Base-by-base conservation (phyloP, 35 echinoderm and acorn worm genomes). In the Chiridota heheva region DNA sequence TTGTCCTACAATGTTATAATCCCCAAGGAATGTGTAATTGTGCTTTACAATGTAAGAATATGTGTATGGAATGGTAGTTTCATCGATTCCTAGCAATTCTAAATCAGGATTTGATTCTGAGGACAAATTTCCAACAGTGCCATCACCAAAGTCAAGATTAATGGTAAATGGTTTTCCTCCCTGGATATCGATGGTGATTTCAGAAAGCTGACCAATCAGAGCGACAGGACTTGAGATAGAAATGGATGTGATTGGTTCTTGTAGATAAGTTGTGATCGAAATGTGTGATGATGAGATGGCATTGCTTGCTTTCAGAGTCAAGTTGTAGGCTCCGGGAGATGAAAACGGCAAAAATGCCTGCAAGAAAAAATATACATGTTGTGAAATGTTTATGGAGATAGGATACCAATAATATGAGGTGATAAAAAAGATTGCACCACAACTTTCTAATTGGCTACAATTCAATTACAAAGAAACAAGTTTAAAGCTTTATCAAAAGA, bases 221-320 rank as follows among this genome's bases (percentile, higher is more conserved):
- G 83, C 88, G 5, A 83, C 76, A 12, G 24, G 40, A 24, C 83
- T 63, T 46, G 82, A 60, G 0, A 91, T 44, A 58, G 28, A 72
- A 20, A 84, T 42, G 40, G 34, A 63, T 46, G 56, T 42, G 65
- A 92, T 98, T 39, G 95, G 89, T n/a, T 88, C 73, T 49, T 87
- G 85, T 8, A 98, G 85, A 29, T 57, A 74, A 17, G 95, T 92
- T 40, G 44, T 46, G 12, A 73, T 78, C n/a, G 64, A 55, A 5
- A 44, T 43, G 12, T 40, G 7, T 26, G 59, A 40, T 30, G 58
- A 78, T 15, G 88, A 88, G 17, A 92, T 77, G 12, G 58, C 44
- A 59, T 98, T 98, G 32, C 84, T 78, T 2, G 89, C 95, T 12
- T 42, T 59, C 5, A 98, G 71, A 22, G 89, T 80, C 33, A 98